Percentiles rank a stretch among this genome's conserved stretches.
Conservation (phyloP, 1,140 invertebrate genomes). For the Pseudomyrmex sp. region DNA sequence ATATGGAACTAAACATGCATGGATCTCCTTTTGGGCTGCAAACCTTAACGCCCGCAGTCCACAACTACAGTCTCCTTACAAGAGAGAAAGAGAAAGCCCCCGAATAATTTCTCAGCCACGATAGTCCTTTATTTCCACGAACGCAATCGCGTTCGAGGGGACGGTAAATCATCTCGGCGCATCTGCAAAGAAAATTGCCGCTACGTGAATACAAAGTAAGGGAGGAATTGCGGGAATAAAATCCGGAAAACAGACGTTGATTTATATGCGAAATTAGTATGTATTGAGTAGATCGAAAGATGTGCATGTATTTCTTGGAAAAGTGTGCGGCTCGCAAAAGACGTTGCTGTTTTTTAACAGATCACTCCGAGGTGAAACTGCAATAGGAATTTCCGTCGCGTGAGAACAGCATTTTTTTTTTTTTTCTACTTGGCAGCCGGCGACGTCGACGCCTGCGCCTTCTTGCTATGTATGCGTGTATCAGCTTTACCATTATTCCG, state of each 20-base stretch:
- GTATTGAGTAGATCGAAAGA: not conserved
- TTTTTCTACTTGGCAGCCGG: conserved; percentile 21
- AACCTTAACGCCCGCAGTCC: conserved; percentile 17
- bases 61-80: no score
- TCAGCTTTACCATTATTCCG: conserved; percentile 62
- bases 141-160: conserved; percentile 10
- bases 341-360: not conserved
- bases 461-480: conserved; percentile 55
- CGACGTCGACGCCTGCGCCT: conserved; percentile 18
- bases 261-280: conserved; percentile 1
- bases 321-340: not conserved
- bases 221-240: not conserved
- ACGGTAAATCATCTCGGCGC: conserved; percentile 24
- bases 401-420: conserved; percentile 7
- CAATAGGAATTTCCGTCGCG: not conserved
- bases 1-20: conserved; percentile 39
- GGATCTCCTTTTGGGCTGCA: not conserved
- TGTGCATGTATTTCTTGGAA: not conserved
- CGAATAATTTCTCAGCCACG: no score
- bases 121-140: not conserved
- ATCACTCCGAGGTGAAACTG: not conserved
- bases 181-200: conserved; percentile 25
- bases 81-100: no score
- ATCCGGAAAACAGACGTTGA: not conserved
- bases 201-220: not conserved